phyloP scores from a whole-genome alignment of 2,888 invertebrate species.

The Chrysolina haemoptera region DNA sequence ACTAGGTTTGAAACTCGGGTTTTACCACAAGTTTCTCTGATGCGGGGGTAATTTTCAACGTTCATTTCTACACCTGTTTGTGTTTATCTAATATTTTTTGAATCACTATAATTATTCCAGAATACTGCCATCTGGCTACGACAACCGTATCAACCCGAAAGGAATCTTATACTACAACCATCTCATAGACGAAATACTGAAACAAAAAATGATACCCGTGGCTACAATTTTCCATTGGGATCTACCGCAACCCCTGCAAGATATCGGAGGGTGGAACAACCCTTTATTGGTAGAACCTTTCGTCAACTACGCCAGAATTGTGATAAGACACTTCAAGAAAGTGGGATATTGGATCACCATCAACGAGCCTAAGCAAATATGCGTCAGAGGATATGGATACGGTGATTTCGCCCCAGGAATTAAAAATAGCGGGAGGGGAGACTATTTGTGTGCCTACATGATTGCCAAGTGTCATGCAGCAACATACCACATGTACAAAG shows the following conservation, averaged over 20 bases:
- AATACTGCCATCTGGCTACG: conserved; percentile 79
- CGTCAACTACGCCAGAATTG: conserved; percentile 73
- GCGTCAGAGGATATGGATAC: conserved; percentile 71
- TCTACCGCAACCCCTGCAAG: conserved; percentile 63
- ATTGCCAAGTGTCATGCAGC: conserved; percentile 79
- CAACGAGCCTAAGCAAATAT: conserved; percentile 72
- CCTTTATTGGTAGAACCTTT: conserved; percentile 74
- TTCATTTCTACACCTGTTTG: too few species aligned
- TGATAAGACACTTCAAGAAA: conserved; percentile 69
- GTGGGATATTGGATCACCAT: conserved; percentile 77
- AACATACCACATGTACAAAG: conserved; percentile 76
- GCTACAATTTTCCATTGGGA: conserved; percentile 76
- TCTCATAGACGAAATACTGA: conserved; percentile 79
- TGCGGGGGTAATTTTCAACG: too few species aligned
- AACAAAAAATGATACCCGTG: conserved; percentile 73
- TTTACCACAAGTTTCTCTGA: too few species aligned
- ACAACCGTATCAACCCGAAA: conserved; percentile 77
- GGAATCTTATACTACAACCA: conserved; percentile 85
- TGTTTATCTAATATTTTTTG: too few species aligned
- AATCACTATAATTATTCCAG: too few species aligned
- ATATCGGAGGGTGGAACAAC: conserved; percentile 77
- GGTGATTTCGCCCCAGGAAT: conserved; percentile 72
- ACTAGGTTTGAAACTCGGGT: too few species aligned
- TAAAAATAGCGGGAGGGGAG: conserved; percentile 73
- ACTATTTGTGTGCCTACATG: conserved; percentile 78